These are phyloP conservation scores for Archilochus colubris DNA, from an alignment of 2,113 vertebrate genomes.

Conservation along the genomic window DNA sequence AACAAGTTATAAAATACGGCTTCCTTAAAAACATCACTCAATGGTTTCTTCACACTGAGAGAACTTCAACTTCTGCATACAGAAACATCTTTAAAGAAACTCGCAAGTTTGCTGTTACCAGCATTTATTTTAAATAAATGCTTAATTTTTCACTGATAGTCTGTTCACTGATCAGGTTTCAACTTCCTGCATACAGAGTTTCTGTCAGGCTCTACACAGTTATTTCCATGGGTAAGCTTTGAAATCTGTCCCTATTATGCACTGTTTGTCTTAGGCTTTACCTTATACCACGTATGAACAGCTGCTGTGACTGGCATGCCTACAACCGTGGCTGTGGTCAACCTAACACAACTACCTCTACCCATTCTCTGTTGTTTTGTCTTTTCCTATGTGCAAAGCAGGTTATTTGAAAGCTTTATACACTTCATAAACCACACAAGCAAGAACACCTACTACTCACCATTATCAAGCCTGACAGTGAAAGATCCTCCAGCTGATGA, in stretches of 20 bases:
- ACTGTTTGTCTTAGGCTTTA: accelerated
- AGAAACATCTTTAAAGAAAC: accelerated
- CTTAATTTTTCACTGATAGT: accelerated
- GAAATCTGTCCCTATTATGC: accelerated
- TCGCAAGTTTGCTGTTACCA: accelerated
- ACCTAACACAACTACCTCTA: accelerated
- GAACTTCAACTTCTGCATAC: accelerated
- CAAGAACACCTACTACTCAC: constrained; percentile 28
- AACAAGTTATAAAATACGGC: accelerated
- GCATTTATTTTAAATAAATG: accelerated
- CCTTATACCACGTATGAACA: accelerated
- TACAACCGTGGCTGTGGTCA: accelerated
- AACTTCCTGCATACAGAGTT: accelerated
- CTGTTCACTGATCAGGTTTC: accelerated
- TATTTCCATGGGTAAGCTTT: accelerated
- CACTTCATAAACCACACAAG: accelerated
- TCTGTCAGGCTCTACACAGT: accelerated
- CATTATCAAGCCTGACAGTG: constrained; percentile 80
- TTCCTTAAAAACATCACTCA: background rate
- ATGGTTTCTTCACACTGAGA: accelerated
- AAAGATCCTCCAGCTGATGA: constrained; percentile 87
- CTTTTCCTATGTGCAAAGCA: accelerated
- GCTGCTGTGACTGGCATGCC: accelerated
- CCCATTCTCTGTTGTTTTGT: accelerated
- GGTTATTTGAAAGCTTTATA: accelerated